Base-by-base conservation (phyloP, 2,797 vertebrate genomes). In the Myioborus miniatus region DNA sequence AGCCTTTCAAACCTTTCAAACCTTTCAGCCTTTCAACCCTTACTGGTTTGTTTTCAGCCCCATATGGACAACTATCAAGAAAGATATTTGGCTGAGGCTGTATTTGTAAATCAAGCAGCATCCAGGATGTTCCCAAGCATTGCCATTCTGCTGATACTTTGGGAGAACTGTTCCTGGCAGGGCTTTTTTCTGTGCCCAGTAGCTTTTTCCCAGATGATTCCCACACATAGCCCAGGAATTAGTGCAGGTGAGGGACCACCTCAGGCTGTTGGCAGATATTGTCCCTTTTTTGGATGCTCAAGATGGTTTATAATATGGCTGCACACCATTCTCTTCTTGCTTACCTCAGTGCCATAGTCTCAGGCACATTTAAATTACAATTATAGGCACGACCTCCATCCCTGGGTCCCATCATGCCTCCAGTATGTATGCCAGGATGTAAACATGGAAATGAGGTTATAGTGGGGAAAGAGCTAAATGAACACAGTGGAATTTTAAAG, bases 401-500 rank as follows among this genome's bases (percentile, higher is more conserved):
- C 55, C 67, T 32, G 23, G 11, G 24, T 72, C 27, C 37, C 34
- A 6, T 14, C 56, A 63, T 82, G 56, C 21, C 50, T 76, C 34
- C 32, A 50, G 15, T 50, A 17, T 29, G 14, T 55, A 12, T 43
- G 69, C 55, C 68, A 81, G 53, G 64, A 50, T 77, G 39, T 77
- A 83, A 92, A 69, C 18, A 85, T 50, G 82, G 26, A 89, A 91
- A 87, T 60, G 59, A 84, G 15, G 23, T 82, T 95, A 30, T 32
- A n/a, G 41, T 18, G 39, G 44, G 44, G 34, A 47, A 76, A 86
- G 80, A 52, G 27, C 46, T 70, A 89, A 80, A 79, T 71, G 37
- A 96, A 80, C 63, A 77, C 30, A 41, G 49, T 83, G 53, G 68
- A 93, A 80, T 82, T 81, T 77, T 89, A 79, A 84, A 72, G 37